Evolutionary conservation across 1,140 invertebrate species (phyloP), one percentile per base, ranked within the genome.

Genomic region (Pseudoatta argentina): DNA sequence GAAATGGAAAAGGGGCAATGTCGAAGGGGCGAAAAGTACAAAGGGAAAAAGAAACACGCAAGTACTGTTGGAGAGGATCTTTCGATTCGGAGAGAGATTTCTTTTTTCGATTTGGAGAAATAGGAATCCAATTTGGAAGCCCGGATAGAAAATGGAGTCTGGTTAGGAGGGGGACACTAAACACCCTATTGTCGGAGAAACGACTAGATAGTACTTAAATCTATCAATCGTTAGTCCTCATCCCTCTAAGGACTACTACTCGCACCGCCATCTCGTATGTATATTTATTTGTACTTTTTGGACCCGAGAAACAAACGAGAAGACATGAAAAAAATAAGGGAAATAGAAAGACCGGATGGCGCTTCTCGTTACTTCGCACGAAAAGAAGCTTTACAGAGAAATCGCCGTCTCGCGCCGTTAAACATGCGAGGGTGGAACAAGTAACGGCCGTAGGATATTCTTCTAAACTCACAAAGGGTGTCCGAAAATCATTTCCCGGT

Each of bases 71-170:
- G 69, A 73, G 79, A 73, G 39, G 27, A 73, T 72, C 44, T 83
- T 73, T 39, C 57, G 59, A 71, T 72, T 61, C 51, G 24, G 61
- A 66, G 78, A 66, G 78, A 69, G 85, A 67, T 81, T 81, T 77
- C 77, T 86, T 85, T 86, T 85, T 77, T 86, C 72, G 83, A 91
- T 91, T 91, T 88, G 88, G 88, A 88, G 87, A 89, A 89, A 92
- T 86, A 89, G 82, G 85, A 93, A 93, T 93, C 89, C 91, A 92
- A 93, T 92, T 91, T 77, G 86, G 85, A 87, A 64, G 53, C 51
- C 12, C 55, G 63, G 39, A 86, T 44, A 44, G 57, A 24, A 44
- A 48, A 73, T 24, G 57, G 6, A 86, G 55, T 81, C 61, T 75
- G 81, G 82, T 64, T 73, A 86, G 78, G 76, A n/a, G 85, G 59